Evolutionary conservation across 1,140 invertebrate genomes (phyloP), one percentile per base, ranked within the genome.

Genomic region (Cydia amplana): DNA sequence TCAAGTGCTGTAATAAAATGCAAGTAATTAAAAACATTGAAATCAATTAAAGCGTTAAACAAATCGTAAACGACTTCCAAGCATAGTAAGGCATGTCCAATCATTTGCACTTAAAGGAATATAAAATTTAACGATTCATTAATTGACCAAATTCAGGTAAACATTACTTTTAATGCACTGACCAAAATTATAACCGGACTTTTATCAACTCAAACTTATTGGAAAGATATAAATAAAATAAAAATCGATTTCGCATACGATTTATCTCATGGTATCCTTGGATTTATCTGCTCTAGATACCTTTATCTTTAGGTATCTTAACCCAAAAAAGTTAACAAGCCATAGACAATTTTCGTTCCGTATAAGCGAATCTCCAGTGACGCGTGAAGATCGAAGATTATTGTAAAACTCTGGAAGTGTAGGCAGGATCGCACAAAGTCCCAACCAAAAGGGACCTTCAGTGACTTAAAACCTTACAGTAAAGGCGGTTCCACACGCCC

Each of bases 361-460:
- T 70, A 16, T 70, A 40, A 70, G 28, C 65, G 18, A 70, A 70
- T 70, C 28, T 70, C 79, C 83, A 84, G 76, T 77, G 82, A 85
- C 80, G 84, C 84, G 84, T 80, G 84, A 85, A 81, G 81, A 87
- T 83, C 75, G 77, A 75, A 73, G 74, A 80, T 82, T 83, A 83
- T 79, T 79, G 80, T 82, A 81, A 85, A 72, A 67, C 25, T 78
- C 77, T 85, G 87, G 85, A 86, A 85, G 87, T 88, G 89, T 90
- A 87, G 88, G 89, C 83, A 25, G 72, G 72, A 55, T 76, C 77
- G 75, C 75, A 84, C 80, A 86, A 67, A 75, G 83, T 85, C 79
- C 79, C 81, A 85, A 80, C 79, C 70, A 80, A 80, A 76, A 80
- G 78, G 74, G 78, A 82, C 77, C 79, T 82, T 81, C 82, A 76